Conservation (phyloP, 2,888 invertebrate species). For the Baccha elongata region DNA sequence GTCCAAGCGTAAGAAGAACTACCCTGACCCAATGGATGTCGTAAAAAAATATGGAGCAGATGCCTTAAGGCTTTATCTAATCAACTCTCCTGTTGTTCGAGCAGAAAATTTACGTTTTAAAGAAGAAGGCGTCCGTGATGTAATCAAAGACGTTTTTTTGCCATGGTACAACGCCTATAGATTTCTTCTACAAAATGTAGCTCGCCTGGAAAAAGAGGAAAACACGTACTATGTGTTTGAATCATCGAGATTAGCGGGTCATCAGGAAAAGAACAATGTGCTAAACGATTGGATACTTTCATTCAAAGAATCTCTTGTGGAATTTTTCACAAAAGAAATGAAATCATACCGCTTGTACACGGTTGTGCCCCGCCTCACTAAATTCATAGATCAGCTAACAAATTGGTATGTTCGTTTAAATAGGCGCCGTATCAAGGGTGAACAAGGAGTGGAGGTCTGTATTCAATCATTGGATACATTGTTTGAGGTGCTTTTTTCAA, state of each 20-base stretch:
- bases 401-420: constrained; percentile 99
- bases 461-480: constrained; percentile 93
- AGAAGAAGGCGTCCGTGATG: constrained; percentile 95
- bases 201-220: constrained; percentile 88
- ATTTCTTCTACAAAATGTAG: constrained; percentile 80
- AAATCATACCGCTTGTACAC: constrained; percentile 94
- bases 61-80: constrained; percentile 94
- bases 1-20: constrained; percentile 98
- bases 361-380: constrained; percentile 93
- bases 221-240: constrained; percentile 84
- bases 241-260: constrained; percentile 80
- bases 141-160: constrained; percentile 96
- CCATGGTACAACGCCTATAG: constrained; percentile 91
- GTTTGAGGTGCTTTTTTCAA: constrained; percentile 92
- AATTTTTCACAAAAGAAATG: constrained; percentile 95
- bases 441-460: constrained; percentile 88
- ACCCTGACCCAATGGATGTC: constrained; percentile 95
- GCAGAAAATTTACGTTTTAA: constrained; percentile 96
- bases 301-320: constrained; percentile 93
- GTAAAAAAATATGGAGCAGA: constrained; percentile 96
- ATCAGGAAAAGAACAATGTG: constrained; percentile 80
- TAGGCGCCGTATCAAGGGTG: constrained; percentile 89
- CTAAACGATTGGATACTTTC: constrained; percentile 99
- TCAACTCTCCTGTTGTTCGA: constrained; percentile 97
- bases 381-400: constrained; percentile 96